Base-by-base conservation (phyloP, 2,113 vertebrate species). In the Condylura cristata region DNA sequence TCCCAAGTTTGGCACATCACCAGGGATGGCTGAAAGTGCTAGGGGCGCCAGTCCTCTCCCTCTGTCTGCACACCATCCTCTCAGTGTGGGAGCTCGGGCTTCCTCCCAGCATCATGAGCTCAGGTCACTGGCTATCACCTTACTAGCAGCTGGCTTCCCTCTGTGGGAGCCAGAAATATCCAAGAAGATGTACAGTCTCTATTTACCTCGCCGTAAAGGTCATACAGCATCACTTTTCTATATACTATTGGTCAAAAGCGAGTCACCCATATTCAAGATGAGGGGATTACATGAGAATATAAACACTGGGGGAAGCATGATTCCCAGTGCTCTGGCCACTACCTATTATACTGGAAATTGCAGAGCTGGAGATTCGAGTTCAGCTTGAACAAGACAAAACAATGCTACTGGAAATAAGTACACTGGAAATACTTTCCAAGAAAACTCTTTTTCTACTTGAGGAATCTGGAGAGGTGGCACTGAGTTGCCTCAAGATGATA, bases 381-480 rank as follows among this genome's bases (percentile, higher is more conserved):
- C 56, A 58, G 22, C 82, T 44, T 96, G 37, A 92, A 32, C 7
- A 81, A 96, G 37, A 51, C 37, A 63, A 83, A 86, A 75, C 70
- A 80, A 96, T 61, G n/a, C 32, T 61, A 48, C 76, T 81, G 76
- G 93, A 91, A 87, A 80, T 53, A 89, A 79, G 60, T 46, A 44
- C 12, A 22, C 2, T 61, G 66, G 28, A 81, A 93, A 92, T 72
- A 32, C 63, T 90, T 90, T 63, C 88, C 68, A 88, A 96, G 95
- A 88, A 56, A 80, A 91, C n/a, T 71, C 41, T 68, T 92, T 84
- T 74, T 85, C 46, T 32, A 37, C 14, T 56, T 74, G 20, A 96
- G 76, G 95, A 91, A 90, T 83, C 48, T 61, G 71, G 74, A 94
- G 93, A 94, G 28, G 76, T 93, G 89, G 91, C 80, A 90, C 89